These are phyloP conservation scores for Trissonchulus latispiculum DNA, from an alignment of 2,888 invertebrate species.

Conservation along the genomic window DNA sequence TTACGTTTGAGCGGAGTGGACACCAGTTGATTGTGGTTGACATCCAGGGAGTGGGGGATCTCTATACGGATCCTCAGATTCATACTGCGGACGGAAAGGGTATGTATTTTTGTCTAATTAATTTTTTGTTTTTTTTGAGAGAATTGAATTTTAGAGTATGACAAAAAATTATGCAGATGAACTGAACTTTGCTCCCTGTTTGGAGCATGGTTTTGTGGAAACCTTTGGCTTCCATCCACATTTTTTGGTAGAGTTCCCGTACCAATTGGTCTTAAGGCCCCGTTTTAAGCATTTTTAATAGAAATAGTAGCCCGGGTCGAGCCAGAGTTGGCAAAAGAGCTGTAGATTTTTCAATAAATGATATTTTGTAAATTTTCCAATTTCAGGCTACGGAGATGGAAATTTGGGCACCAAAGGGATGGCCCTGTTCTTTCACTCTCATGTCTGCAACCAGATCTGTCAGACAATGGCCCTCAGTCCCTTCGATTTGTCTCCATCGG, in stretches of 20 bases:
- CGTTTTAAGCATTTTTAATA: no score
- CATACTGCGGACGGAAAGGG: conserved; percentile 50
- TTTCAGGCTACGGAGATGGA: conserved; percentile 51
- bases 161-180: no score
- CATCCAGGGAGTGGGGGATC: conserved; percentile 54
- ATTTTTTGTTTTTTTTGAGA: no score
- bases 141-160: no score
- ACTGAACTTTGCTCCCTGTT: no score
- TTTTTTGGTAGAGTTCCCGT: no score
- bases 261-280: no score
- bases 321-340: no score
- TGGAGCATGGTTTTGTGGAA: no score
- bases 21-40: conserved; percentile 54
- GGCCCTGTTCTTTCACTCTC: conserved; percentile 55
- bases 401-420: conserved; percentile 53
- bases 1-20: conserved; percentile 54
- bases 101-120: no score
- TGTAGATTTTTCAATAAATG: neutral
- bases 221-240: no score
- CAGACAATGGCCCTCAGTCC: conserved; percentile 48
- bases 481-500: conserved; percentile 51
- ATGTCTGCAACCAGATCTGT: conserved; percentile 53
- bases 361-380: neutral
- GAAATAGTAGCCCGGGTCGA: no score
- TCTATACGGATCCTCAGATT: conserved; percentile 55